phyloP scores from a whole-genome alignment of 2,888 invertebrate genomes.

The Dione vanillae region DNA sequence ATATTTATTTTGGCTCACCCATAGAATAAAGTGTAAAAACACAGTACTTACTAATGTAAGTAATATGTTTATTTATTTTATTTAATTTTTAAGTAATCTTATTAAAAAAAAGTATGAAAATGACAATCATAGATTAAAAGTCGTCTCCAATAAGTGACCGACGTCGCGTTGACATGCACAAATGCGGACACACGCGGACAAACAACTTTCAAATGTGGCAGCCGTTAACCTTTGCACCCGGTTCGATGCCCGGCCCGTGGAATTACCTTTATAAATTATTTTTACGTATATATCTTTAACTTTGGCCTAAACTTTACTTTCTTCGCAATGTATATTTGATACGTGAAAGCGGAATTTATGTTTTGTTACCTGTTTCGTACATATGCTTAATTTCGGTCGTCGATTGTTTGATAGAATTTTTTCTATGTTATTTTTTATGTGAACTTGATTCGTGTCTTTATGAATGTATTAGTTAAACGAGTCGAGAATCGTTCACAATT shows the following conservation, averaged over 20 bases:
- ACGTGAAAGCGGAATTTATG: slow-evolving; percentile 37
- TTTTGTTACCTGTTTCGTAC: slow-evolving; percentile 11
- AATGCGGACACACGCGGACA: slow-evolving; percentile 45
- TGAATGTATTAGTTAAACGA: no score
- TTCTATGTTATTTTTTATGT: background rate
- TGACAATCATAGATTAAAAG: slow-evolving; percentile 16
- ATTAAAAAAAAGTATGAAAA: slow-evolving; percentile 4
- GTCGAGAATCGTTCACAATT: no score
- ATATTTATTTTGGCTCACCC: no score
- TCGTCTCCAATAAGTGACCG: slow-evolving; percentile 49
- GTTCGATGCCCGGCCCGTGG: slow-evolving; percentile 48
- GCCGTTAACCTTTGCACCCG: slow-evolving; percentile 54
- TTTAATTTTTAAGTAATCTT: no score
- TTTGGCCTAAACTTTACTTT: slow-evolving; percentile 24
- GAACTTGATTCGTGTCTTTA: background rate
- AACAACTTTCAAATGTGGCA: slow-evolving; percentile 55
- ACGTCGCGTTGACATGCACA: slow-evolving; percentile 48
- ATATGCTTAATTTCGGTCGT: background rate
- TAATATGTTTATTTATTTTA: no score
- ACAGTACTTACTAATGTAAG: no score
- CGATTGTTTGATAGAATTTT: slow-evolving; percentile 2
- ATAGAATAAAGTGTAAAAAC: no score
- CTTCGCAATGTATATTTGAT: slow-evolving; percentile 24
- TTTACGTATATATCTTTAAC: slow-evolving; percentile 34
- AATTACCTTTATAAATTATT: slow-evolving; percentile 50